Base-by-base conservation (phyloP, 2,888 invertebrate species). In the Apotomis betuletana region DNA sequence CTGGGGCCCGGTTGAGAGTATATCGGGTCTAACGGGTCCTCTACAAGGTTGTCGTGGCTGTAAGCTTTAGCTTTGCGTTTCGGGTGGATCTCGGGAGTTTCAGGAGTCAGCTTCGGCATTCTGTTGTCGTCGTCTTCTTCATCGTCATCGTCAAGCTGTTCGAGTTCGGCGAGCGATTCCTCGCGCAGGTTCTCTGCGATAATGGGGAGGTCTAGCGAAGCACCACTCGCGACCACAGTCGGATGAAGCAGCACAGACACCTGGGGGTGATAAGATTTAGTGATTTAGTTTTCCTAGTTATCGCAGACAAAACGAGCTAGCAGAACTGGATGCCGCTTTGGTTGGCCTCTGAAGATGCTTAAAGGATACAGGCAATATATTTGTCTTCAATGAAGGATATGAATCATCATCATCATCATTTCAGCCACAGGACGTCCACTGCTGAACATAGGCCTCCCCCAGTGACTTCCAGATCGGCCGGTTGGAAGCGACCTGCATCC, bases 231-330 rank as follows among this genome's bases (percentile, higher is more conserved):
- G 0, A 90, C 81, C 3, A 89, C 83, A 73, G 86, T 85, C 0
- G 90, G 91, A 63, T 92, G 90, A 0, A 92, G 80, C 6, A 92
- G 76, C 4, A 90, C 86, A 4, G 92, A 92, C 0, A 92, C 89
- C 92, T 92, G 78, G 51, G 8, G 9, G 10, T 9, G 9, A 49
- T 1, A 10, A 49, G 9, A 10, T 9, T 9, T 6, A 4, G 6
- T 41, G 41, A 41, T 27, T 27, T 27, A 27, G 27, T 27, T 27
- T 27, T 27, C 27, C 27, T 27, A 27, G 27, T 27, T 27, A 27
- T 27, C 27, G 2, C 27, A 27, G 27, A 27, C 27, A 27, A 27
- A 27, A 27, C 27, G 27, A 27, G 27, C 27, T 2, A 27, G 27
- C 27, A 27, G 27, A 27, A 27, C 27, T 27, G 27, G 27, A 27